These are phyloP conservation scores for Xenops minutus DNA, from an alignment of 2,797 vertebrate genomes.

Conservation along the genomic window DNA sequence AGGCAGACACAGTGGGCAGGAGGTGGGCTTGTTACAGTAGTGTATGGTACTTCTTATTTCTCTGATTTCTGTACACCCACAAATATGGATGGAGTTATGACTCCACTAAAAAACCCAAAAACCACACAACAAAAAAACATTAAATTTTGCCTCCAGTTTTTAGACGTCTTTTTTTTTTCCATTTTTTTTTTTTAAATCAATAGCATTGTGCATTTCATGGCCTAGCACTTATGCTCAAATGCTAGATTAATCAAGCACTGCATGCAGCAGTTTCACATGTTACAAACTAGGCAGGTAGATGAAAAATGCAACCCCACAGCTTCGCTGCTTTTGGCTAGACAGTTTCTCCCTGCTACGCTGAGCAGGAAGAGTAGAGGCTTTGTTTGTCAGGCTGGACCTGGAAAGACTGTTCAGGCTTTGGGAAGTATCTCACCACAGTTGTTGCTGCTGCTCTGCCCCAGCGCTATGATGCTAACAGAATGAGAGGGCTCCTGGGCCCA, in stretches of 20 bases:
- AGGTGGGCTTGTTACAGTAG: neutral
- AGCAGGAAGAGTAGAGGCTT: neutral
- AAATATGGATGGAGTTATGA: neutral
- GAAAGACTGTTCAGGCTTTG: neutral
- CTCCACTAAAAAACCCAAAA: neutral
- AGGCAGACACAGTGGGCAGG: neutral
- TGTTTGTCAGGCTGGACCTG: neutral
- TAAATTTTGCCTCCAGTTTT: neutral
- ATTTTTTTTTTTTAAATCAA: neutral
- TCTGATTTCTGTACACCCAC: neutral
- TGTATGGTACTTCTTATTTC: neutral
- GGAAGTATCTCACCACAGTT: neutral
- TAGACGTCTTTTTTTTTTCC: neutral
- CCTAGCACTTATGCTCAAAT: neutral
- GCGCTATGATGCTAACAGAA: neutral
- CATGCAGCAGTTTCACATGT: accelerated
- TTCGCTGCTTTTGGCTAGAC: neutral
- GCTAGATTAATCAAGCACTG: neutral
- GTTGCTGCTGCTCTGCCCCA: neutral
- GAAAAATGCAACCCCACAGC: neutral
- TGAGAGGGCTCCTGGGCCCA: neutral
- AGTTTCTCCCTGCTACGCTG: neutral
- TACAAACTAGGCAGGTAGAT: neutral
- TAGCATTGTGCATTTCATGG: neutral
- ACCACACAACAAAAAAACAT: neutral